These are phyloP conservation scores for Rhizomys pruinosus DNA, from an alignment of 2,113 vertebrate genomes.

Conservation along the genomic window DNA sequence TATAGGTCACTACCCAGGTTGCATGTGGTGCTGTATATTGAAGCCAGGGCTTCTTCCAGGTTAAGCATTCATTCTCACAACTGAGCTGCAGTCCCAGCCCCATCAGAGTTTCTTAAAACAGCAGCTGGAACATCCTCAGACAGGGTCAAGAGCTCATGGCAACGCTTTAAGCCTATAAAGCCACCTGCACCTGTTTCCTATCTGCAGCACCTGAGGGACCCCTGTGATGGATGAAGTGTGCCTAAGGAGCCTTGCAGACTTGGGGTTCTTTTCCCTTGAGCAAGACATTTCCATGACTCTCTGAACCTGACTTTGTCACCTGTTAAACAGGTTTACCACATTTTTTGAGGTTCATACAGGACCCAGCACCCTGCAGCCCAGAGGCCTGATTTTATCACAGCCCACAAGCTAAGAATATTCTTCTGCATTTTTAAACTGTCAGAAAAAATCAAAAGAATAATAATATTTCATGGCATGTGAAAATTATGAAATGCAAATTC, in stretches of 20 bases:
- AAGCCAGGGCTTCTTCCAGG: not conserved
- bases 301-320: not conserved
- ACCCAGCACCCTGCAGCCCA: not conserved
- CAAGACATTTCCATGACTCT: not conserved
- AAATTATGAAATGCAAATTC: constrained; percentile 45
- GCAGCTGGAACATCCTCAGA: not conserved
- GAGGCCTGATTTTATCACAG: not conserved
- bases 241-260: not conserved
- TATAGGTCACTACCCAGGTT: not conserved
- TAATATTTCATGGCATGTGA: not conserved
- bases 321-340: not conserved
- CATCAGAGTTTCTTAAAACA: not conserved
- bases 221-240: not conserved
- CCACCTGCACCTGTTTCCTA: not conserved
- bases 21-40: too few species aligned
- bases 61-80: not conserved
- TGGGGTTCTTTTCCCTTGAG: not conserved
- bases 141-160: not conserved
- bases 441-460: not conserved
- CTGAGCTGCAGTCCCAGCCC: not conserved
- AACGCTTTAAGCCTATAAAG: rapidly evolving
- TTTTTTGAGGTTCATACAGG: not conserved
- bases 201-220: not conserved
- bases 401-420: not conserved
- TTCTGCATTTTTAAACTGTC: not conserved